Evolutionary conservation across 2,797 vertebrate genomes (phyloP).

Genomic region (Syndactyla subalaris): DNA sequence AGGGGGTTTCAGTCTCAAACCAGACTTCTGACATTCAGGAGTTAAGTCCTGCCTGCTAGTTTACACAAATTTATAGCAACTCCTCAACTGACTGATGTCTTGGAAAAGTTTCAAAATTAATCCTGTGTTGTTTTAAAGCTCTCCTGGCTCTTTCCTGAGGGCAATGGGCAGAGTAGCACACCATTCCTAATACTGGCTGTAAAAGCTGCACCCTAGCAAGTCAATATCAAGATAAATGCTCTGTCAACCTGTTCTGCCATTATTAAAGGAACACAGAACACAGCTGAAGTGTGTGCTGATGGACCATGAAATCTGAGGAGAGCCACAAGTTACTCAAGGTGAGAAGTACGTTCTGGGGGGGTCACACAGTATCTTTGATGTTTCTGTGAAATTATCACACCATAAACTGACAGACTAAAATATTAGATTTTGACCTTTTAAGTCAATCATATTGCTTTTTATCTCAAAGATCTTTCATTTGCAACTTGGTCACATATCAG

Average conservation of each 20-base stretch:
- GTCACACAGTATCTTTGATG: slow-evolving; percentile 28
- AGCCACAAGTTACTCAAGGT: slow-evolving; percentile 38
- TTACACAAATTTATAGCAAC: slow-evolving; percentile 24
- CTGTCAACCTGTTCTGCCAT: slow-evolving; percentile 34
- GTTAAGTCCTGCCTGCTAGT: not conserved
- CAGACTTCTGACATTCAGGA: not conserved
- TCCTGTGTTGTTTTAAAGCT: slow-evolving; percentile 19
- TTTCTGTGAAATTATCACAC: slow-evolving; percentile 34
- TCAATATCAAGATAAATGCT: slow-evolving; percentile 36
- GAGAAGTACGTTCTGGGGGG: slow-evolving; percentile 16
- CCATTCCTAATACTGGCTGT: not conserved
- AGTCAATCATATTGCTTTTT: slow-evolving; percentile 61
- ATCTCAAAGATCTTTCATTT: slow-evolving; percentile 57
- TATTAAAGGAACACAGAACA: not conserved
- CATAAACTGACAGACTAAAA: slow-evolving; percentile 51
- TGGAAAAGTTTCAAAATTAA: slow-evolving; percentile 25
- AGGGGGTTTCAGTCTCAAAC: not conserved
- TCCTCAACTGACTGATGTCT: not conserved
- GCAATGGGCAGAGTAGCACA: not conserved
- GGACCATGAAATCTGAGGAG: slow-evolving; percentile 51
- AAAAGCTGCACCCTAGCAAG: slow-evolving; percentile 19
- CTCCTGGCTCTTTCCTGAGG: not conserved
- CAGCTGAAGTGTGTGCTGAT: slow-evolving; percentile 28
- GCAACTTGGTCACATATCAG: slow-evolving; percentile 73
- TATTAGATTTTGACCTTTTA: slow-evolving; percentile 67